phyloP scores from a whole-genome alignment of 2,797 vertebrate species.

The Melanotaenia boesemani region DNA sequence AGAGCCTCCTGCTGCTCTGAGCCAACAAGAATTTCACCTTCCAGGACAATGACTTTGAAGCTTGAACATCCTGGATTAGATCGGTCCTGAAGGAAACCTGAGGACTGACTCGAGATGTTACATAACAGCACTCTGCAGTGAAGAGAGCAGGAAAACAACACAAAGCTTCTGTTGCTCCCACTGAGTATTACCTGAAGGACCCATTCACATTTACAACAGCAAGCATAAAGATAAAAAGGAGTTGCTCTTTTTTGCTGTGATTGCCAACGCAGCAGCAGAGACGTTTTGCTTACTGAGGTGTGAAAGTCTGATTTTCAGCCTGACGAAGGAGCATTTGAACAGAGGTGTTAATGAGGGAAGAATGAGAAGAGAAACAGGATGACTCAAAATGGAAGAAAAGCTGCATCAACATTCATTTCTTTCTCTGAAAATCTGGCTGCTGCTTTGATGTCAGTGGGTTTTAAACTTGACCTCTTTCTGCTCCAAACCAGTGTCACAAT shows the following conservation, averaged over 20 bases:
- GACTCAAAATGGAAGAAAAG: neutral
- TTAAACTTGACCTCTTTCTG: neutral
- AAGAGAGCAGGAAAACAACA: conserved; percentile 42
- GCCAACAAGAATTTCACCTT: conserved; percentile 17
- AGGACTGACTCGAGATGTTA: conserved; percentile 46
- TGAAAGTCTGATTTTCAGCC: conserved; percentile 24
- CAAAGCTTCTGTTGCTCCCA: conserved; percentile 45
- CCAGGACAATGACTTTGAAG: conserved; percentile 19
- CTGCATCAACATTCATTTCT: neutral
- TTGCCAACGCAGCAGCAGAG: conserved; percentile 11
- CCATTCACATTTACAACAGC: conserved; percentile 49
- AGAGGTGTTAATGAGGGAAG: conserved; percentile 1
- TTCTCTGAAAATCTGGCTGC: conserved; percentile 1
- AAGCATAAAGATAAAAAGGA: conserved; percentile 2
- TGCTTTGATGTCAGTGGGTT: neutral
- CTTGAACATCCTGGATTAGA: conserved; percentile 32
- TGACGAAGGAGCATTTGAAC: neutral
- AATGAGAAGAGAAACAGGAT: conserved; percentile 3
- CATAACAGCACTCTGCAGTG: conserved; percentile 55
- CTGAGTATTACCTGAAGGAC: conserved; percentile 57
- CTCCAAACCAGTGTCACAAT: neutral
- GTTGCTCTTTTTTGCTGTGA: neutral
- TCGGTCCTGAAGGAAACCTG: conserved; percentile 28
- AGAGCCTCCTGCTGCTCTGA: conserved; percentile 31
- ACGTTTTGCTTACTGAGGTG: conserved; percentile 16